Percentiles rank a stretch among this genome's conserved stretches.
Evolutionary conservation across 92 coral and sea anemone genomes (phyloP).

Genomic region (Palythoa grandiflora): DNA sequence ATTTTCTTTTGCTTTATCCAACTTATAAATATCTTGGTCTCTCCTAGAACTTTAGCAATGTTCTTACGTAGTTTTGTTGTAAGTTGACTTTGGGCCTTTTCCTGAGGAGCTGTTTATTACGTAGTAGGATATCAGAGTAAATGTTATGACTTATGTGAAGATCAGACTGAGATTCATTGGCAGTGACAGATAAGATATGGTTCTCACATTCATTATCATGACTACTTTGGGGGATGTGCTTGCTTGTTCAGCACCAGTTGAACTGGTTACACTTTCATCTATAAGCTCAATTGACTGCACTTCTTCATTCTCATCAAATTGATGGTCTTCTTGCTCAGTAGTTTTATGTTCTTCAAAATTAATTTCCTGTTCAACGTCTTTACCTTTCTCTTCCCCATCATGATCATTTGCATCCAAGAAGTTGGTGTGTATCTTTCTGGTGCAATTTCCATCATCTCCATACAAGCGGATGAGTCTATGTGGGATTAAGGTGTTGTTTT

Average conservation of each 20-base stretch:
- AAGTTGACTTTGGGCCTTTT: neutral
- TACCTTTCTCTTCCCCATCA: neutral
- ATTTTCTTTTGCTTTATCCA: constrained; percentile 38
- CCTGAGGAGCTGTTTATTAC: constrained; percentile 4
- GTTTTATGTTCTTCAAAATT: constrained; percentile 16
- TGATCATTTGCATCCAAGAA: constrained; percentile 27
- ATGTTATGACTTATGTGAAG: neutral
- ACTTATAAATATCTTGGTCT: constrained; percentile 26
- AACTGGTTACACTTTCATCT: constrained; percentile 19
- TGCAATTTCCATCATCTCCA: constrained; percentile 39
- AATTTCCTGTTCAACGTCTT: constrained; percentile 5
- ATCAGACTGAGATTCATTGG: constrained; percentile 15
- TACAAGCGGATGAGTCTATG: constrained; percentile 43
- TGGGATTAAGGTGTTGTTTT: constrained; percentile 26
- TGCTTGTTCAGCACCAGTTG: neutral
- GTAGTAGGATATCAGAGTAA: constrained; percentile 1
- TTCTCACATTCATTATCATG: constrained; percentile 8
- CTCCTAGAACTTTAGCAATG: constrained; percentile 16
- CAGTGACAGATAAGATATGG: neutral
- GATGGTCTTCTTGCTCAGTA: constrained; percentile 42
- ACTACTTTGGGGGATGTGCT: no score
- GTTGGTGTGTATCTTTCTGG: constrained; percentile 41
- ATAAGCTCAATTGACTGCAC: neutral
- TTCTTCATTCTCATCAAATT: constrained; percentile 23
- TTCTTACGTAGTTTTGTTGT: constrained; percentile 37